Conservation (phyloP, 2,888 invertebrate species). For the Nomada ruficornis region DNA sequence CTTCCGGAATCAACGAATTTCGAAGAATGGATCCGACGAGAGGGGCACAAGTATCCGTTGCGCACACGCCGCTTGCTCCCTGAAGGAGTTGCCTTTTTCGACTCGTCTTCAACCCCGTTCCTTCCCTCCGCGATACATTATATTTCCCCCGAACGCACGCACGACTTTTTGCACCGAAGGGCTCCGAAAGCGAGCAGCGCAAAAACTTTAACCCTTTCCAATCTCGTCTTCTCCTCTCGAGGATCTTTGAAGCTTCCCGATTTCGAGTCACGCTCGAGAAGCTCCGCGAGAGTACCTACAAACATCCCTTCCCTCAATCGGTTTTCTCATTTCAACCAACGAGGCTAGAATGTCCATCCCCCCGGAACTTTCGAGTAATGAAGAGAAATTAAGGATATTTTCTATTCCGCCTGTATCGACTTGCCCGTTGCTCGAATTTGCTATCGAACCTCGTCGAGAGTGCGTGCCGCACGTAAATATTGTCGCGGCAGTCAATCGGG, state of each 20-base stretch:
- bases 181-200: slow-evolving; percentile 37
- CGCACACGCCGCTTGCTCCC: slow-evolving; percentile 66
- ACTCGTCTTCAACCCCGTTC: slow-evolving; percentile 36
- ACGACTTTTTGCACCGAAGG: slow-evolving; percentile 30
- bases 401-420: too few species aligned
- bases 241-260: slow-evolving; percentile 37
- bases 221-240: slow-evolving; percentile 37
- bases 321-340: neutral
- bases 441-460: too few species aligned
- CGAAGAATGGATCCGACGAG: slow-evolving; percentile 62
- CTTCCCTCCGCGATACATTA: slow-evolving; percentile 35
- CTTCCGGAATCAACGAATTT: slow-evolving; percentile 57
- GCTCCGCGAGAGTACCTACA: slow-evolving; percentile 28
- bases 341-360: too few species aligned
- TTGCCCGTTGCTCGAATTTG: too few species aligned
- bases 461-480: neutral
- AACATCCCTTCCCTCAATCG: slow-evolving; percentile 24
- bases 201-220: slow-evolving; percentile 37
- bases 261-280: slow-evolving; percentile 38
- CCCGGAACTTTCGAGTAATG: neutral
- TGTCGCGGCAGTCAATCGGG: neutral
- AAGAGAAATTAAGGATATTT: too few species aligned
- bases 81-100: slow-evolving; percentile 60
- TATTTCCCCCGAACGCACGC: slow-evolving; percentile 35
- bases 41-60: slow-evolving; percentile 50